Evolutionary conservation across 2,113 vertebrate species (phyloP).

Genomic region (Hyaena hyaena): DNA sequence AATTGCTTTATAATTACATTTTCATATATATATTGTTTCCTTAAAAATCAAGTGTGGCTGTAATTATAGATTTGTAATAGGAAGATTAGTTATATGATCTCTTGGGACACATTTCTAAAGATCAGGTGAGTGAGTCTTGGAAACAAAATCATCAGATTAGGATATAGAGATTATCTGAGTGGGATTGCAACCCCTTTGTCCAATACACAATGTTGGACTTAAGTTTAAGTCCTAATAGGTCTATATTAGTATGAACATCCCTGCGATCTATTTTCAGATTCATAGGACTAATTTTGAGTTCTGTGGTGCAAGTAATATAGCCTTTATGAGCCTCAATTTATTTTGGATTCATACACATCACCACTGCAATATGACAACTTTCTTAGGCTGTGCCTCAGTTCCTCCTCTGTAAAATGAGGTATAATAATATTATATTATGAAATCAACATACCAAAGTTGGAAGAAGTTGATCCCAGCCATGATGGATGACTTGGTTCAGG

Average conservation of each 20-base stretch:
- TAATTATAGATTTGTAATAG: background rate
- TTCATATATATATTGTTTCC: background rate
- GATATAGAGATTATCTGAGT: background rate
- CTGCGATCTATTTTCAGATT: slow-evolving; percentile 22
- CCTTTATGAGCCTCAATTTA: background rate
- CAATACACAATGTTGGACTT: background rate
- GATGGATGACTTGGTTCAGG: background rate
- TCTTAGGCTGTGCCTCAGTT: background rate
- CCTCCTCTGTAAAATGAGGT: background rate
- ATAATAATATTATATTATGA: background rate
- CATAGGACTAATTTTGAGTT: background rate
- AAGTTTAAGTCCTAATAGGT: background rate
- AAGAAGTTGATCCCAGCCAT: background rate
- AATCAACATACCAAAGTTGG: background rate
- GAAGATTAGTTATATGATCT: background rate
- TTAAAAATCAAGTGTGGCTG: background rate
- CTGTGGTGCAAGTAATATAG: background rate
- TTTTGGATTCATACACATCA: background rate
- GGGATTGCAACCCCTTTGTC: background rate
- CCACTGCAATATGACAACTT: background rate
- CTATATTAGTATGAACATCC: background rate
- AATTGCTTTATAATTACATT: background rate
- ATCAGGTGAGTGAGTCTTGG: background rate
- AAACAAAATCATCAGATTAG: background rate
- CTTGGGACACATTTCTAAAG: background rate